Base-by-base conservation (phyloP, 2,113 vertebrate species). In the Hippopotamus amphibius region DNA sequence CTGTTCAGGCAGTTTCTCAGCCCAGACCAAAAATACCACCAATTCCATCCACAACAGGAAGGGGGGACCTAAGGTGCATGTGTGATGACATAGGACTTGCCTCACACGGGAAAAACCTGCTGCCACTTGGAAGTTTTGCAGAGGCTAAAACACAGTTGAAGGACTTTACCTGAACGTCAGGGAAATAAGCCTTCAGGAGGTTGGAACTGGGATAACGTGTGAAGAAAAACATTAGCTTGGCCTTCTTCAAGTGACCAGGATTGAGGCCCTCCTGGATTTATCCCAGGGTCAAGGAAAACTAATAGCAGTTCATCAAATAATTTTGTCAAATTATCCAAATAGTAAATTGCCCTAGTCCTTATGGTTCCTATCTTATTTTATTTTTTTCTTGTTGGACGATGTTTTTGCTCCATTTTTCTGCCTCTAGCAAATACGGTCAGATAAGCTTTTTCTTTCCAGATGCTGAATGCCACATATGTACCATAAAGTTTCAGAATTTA, bases 141-240 rank as follows among this genome's bases (percentile, higher is more conserved):
- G 59, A 86, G 21, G 59, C 63, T 71, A 30, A 14, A 24, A 43
- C n/a, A 24, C 41, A 30, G 1, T 8, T 10, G 33, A 61, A 63
- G 48, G 68, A 37, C 46, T 93, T 94, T 98, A 99, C 99, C 99
- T 99, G 99, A 92, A 99, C 99, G 0, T 99, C 99, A 0, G 99
- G 99, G 97, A 99, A 99, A 97, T 99, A 99, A 65, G 98, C 99
- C 97, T 99, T 99, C 97, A 99, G 98, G 91, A 99, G 98, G 77
- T 98, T 99, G 96, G 99, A 99, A 98, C 99, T 99, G 84, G 99
- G 99, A 93, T 99, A 99, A 93, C 99, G 99, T 2, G 99, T 99
- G 98, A 99, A 99, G 98, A 99, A 99, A 98, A 99, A 99, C 99
- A 99, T 99, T 72, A 99, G 98, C 85, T 99, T 99, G 89, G 99